Percentiles rank a stretch among this genome's conserved stretches.
phyloP scores from a whole-genome alignment of 2,797 vertebrate species.

The Eutrigla gurnardus region DNA sequence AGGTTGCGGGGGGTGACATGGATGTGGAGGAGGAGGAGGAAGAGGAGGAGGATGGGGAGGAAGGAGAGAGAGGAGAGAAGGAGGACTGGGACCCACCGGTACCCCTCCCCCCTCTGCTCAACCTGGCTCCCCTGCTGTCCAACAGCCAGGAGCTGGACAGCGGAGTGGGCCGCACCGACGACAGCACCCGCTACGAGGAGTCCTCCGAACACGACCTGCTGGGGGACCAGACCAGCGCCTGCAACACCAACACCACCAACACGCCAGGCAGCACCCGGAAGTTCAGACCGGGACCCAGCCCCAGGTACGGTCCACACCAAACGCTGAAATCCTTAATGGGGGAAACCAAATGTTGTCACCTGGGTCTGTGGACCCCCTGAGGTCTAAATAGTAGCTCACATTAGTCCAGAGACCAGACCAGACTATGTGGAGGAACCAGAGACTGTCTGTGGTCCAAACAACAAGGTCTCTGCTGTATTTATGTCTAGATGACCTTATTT shows the following conservation, averaged over 20 bases:
- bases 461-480: no score
- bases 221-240: conserved; percentile 84
- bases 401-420: no score
- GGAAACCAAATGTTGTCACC: no score
- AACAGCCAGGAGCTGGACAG: conserved; percentile 90
- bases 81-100: conserved; percentile 42
- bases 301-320: conserved; percentile 45
- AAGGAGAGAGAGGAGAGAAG: conserved; percentile 28
- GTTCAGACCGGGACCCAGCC: conserved; percentile 75
- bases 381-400: no score
- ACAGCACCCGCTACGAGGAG: conserved; percentile 88
- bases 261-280: conserved; percentile 85
- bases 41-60: conserved; percentile 48
- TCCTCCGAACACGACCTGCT: conserved; percentile 88
- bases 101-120: conserved; percentile 54
- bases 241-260: conserved; percentile 83
- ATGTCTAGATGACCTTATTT: no score
- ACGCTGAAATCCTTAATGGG: no score
- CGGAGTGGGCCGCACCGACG: conserved; percentile 88
- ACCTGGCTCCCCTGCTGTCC: conserved; percentile 72
- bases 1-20: not conserved
- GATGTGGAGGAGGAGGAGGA: conserved; percentile 48
- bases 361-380: no score
- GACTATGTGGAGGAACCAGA: no score
- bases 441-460: no score